Conservation (phyloP, 2,113 vertebrate genomes). For the Petrocephalus microphthalmus region DNA sequence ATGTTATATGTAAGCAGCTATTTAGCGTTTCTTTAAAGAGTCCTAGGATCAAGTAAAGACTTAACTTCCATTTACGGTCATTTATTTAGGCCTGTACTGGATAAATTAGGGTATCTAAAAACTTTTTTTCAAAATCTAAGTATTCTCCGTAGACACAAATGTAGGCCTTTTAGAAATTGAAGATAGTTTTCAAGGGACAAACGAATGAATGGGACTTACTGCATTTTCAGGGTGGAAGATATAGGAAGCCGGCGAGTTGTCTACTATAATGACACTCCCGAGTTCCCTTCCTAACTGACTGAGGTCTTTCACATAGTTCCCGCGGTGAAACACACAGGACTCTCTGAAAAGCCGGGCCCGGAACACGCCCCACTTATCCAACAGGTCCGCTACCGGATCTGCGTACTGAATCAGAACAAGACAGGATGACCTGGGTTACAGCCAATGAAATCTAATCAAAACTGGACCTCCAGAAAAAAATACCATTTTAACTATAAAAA, state of each 20-base stretch:
- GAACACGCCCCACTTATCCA: not conserved
- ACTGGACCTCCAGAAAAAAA: not conserved
- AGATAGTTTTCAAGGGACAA: not conserved
- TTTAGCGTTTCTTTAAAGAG: not conserved
- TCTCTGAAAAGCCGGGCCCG: not conserved
- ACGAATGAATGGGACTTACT: not conserved
- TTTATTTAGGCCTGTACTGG: not conserved
- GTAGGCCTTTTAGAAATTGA: not conserved
- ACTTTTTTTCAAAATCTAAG: not conserved
- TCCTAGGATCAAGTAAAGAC: not conserved
- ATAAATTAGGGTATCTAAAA: not conserved
- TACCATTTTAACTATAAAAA: not conserved
- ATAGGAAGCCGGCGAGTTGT: not conserved
- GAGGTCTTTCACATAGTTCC: not conserved
- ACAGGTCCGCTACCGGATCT: not conserved
- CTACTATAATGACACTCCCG: not conserved
- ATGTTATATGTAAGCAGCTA: not conserved
- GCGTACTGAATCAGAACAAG: not conserved
- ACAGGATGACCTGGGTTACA: not conserved
- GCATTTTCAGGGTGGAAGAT: slow-evolving; percentile 5
- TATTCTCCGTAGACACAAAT: not conserved
- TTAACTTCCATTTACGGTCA: not conserved
- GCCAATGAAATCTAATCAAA: not conserved
- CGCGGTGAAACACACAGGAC: not conserved
- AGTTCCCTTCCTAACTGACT: not conserved